Base-by-base conservation (phyloP, 2,113 vertebrate genomes). In the Fukomys damarensis region DNA sequence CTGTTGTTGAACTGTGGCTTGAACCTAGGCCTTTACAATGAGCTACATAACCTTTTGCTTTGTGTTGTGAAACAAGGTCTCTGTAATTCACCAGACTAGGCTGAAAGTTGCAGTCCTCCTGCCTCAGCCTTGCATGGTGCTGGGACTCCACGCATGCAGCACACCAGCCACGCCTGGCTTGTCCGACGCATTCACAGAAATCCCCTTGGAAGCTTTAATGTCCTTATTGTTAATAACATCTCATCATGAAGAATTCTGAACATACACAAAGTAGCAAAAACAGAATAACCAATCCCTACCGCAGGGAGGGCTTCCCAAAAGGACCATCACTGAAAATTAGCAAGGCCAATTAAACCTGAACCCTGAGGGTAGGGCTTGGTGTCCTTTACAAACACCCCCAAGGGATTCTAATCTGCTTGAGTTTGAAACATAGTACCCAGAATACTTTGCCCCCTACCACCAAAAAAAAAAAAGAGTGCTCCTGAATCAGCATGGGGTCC, bases 191-290 rank as follows among this genome's bases (percentile, higher is more conserved):
- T 2, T 46, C 22, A 16, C 22, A 12, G 49, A 68, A 82, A 61
- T 82, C 74, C 85, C 70, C 54, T 77, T 19, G 80, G 43, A 68
- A 38, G 24, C 16, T 72, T 79, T 22, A 32, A 43, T 9, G 52
- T 35, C 52, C 38, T 65, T 24, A 22, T 68, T n/a, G 30, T 8
- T 30, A 32, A 46, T 16, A 38, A 38, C 3, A 56, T 28, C 66
- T 63, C 88, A 68, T 82, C 63, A 65, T 77, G 76, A 93, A 95
- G 30, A 41, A 74, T 28, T 87, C n/a, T 65, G 84, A 81, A 63
- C 38, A 77, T 5, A 74, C 38, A 88, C 10, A 35, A 41, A 19
- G 52, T 58, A 35, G 7, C 79, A 26, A 84, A 19, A 38, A 38
- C 17, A 59, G 46, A 83, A 72, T 59, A 52, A 86, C 63, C 38